These are phyloP conservation scores for Aplysia californica DNA, from an alignment of 1,140 invertebrate genomes.

Conservation along the genomic window DNA sequence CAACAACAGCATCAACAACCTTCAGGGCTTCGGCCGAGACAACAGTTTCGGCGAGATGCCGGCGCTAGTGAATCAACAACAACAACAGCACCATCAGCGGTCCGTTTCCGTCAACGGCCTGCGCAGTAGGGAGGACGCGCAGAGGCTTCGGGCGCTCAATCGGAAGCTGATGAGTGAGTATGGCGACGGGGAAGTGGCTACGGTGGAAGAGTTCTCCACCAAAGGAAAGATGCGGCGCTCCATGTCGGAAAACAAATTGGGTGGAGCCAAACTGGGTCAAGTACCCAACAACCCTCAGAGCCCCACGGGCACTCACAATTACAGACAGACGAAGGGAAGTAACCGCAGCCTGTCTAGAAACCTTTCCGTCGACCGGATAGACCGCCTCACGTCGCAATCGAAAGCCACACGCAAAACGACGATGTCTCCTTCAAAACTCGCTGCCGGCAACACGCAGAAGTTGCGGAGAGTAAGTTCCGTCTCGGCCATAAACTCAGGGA, in stretches of 20 bases:
- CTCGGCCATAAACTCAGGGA: constrained; percentile 23
- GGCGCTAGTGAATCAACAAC: background rate
- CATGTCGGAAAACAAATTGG: constrained; percentile 27
- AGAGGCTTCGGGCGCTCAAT: background rate
- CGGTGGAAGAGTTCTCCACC: background rate
- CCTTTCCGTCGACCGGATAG: background rate
- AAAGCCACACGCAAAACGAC: no score
- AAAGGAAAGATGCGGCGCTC: constrained; percentile 13
- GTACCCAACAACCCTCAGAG: background rate
- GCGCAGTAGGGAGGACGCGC: background rate
- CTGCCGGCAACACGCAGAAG: background rate
- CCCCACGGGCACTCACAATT: background rate
- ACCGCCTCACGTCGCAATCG: background rate
- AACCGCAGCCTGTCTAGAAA: background rate
- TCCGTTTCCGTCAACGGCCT: background rate
- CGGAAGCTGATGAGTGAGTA: no score
- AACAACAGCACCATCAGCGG: background rate
- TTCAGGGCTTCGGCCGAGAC: no score
- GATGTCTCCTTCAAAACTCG: background rate
- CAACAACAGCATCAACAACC: no score
- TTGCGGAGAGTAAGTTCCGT: constrained; percentile 24
- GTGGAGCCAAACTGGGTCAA: background rate
- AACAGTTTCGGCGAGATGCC: no score
- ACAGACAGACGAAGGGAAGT: background rate
- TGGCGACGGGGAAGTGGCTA: background rate